Base-by-base conservation (phyloP, 35 echinoderm and acorn worm species). In the Apostichopus parvimensis region DNA sequence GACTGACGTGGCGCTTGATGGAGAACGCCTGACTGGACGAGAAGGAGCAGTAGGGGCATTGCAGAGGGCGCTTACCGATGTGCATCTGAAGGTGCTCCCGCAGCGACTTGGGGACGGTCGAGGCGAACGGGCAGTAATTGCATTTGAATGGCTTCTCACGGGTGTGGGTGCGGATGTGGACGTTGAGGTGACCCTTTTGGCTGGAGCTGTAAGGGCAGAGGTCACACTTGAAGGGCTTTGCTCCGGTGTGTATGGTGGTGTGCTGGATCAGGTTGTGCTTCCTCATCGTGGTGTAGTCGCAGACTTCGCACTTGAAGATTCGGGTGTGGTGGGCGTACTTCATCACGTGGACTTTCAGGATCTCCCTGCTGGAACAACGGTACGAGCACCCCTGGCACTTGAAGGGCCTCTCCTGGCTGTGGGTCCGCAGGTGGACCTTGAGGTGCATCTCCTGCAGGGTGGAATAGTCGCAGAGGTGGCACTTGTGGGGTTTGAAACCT, bases 201-300 rank as follows among this genome's bases (percentile, higher is more conserved):
- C 92, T 98, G 62, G 94, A 95, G 14, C 79, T 82, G 92, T 98
- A 98, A 21, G 92, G 79, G 64, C 96, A 98, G 53, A 98, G 82
- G 26, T 95, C 94, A 75, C 96, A 98, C 89, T 98, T 95, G 78
- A 93, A 98, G 10, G 93, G 93, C 57, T 98, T 98, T 13, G 92
- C 61, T 6, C 93, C 96, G 2, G 95, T 97, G 57, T 97, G 95
- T 6, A 97, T 79, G 25, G 90, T 92, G 59, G 92, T 94, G 60
- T 96, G 95, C 71, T 96, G 95, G 17, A 90, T 80, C 5, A 96
- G 95, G 80, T 96, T 96, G 79, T 96, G 95, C 79, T 96, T 96
- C 6, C 95, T 87, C 34, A 91, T 83, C 0, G 95, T 86, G 75
- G 92, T 86, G 26, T 96, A 96, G 7, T 92, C 90, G 20, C 95